Evolutionary conservation across 2,113 vertebrate genomes (phyloP), one percentile per base, ranked within the genome.

Genomic region (Pangasianodon gigas): DNA sequence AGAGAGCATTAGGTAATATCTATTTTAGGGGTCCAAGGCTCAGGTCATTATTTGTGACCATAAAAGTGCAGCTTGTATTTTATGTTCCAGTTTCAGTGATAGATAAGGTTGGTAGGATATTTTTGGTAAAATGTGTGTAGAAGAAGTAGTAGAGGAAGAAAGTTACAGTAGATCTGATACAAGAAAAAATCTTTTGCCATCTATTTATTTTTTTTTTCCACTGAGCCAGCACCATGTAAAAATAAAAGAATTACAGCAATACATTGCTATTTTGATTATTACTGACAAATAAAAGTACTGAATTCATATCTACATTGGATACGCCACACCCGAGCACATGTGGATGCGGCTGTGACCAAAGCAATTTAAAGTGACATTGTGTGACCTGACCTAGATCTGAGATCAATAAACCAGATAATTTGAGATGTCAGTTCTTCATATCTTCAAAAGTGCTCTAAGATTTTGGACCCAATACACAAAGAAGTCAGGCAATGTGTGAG

Each of bases 321-420:
- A 56, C 16, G 6, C 10, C 71, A 32, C 51, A 90, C 60, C 82
- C 21, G 0, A 29, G 60, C 58, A 75, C 75, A 86, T 74, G 79
- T 87, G 85, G 16, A 62, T 62, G 80, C 10, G 18, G 13, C 46
- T 69, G 54, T 82, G 80, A 81, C 65, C 37, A 44, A 37, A 52
- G 14, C 18, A 14, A 41, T 84, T 91, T 84, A 29, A 83, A 88
- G 44, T 89, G 84, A 86, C 88, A 65, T 4, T 82, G 51, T 46
- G 18, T 51, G 54, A 87, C 52, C 46, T 46, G 79, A 44, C 44
- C 79, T 80, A 69, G 46, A 77, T 37, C 84, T 85, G 84, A 79
- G 89, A 91, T 91, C 71, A 88, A 80, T 87, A 88, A 88, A 80
- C 44, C 44, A 29, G 71, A 85, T 91, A 88, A 90, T 75, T 29